Conservation (phyloP, 2,113 vertebrate species). For the Harpagus bidentatus region DNA sequence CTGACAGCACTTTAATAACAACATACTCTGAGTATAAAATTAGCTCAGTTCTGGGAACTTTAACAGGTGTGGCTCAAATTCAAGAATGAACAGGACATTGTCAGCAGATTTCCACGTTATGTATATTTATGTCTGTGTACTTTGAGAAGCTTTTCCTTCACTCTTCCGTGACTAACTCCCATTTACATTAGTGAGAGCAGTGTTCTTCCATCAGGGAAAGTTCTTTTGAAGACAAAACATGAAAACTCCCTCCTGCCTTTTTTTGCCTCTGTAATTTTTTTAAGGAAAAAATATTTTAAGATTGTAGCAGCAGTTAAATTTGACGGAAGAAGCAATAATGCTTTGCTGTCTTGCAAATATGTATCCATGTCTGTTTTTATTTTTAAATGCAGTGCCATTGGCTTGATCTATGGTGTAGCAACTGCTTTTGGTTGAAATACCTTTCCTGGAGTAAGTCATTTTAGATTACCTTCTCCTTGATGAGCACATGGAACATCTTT, state of each 20-base stretch:
- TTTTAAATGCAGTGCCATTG: background rate
- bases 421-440: background rate
- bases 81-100: background rate
- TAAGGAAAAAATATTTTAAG: background rate
- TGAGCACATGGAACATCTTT: background rate
- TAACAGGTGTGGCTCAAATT: background rate
- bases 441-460: background rate
- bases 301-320: background rate
- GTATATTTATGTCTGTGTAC: background rate
- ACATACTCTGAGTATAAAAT: background rate
- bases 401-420: background rate
- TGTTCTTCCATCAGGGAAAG: background rate
- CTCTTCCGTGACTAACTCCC: background rate
- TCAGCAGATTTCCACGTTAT: background rate
- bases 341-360: background rate
- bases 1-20: background rate
- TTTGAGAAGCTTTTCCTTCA: background rate
- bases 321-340: background rate
- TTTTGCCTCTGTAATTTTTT: background rate
- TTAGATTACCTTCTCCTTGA: background rate
- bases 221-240: background rate
- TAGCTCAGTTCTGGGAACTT: background rate
- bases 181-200: background rate
- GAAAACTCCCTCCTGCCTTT: background rate
- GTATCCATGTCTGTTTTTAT: background rate